Conservation (phyloP, 23 tunicate genomes). For the Ciona savignyi region DNA sequence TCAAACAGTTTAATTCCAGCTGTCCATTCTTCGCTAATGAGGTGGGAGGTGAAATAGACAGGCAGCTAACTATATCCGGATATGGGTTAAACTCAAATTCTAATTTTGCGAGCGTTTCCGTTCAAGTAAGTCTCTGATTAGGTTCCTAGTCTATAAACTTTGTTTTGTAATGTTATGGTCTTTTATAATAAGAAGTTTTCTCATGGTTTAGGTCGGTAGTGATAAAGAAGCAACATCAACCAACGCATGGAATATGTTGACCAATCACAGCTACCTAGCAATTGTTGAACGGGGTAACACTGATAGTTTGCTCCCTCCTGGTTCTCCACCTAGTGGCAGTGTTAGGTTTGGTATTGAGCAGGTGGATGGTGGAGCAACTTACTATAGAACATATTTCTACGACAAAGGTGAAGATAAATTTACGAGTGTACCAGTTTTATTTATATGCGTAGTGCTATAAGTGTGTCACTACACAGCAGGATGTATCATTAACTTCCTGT, state of each 20-base stretch:
- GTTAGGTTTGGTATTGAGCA: constrained; percentile 67
- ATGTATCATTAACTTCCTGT: not conserved
- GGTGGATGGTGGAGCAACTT: constrained; percentile 75
- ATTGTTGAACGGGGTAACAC: constrained; percentile 29
- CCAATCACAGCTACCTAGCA: constrained; percentile 42
- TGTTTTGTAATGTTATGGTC: not conserved
- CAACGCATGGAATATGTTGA: constrained; percentile 32
- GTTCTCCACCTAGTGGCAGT: constrained; percentile 41
- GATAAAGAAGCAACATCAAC: constrained; percentile 19
- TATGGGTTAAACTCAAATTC: constrained; percentile 25
- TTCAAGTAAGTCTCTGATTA: constrained; percentile 64
- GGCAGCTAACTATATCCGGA: constrained; percentile 24
- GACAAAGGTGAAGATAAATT: constrained; percentile 49
- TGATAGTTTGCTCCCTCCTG: constrained; percentile 34
- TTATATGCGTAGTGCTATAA: not conserved
- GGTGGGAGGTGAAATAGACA: constrained; percentile 74
- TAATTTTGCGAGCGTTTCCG: constrained; percentile 25
- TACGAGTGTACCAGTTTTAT: too few relatives aligned
- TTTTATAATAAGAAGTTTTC: too few relatives aligned
- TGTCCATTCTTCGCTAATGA: constrained; percentile 90
- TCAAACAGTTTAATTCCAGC: not conserved
- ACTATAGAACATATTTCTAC: constrained; percentile 71
- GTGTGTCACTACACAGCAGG: not conserved
- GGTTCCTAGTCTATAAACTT: not conserved
- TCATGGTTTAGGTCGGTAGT: too few relatives aligned